Conservation (phyloP, 2,888 invertebrate genomes). For the Anarsia innoxiella region DNA sequence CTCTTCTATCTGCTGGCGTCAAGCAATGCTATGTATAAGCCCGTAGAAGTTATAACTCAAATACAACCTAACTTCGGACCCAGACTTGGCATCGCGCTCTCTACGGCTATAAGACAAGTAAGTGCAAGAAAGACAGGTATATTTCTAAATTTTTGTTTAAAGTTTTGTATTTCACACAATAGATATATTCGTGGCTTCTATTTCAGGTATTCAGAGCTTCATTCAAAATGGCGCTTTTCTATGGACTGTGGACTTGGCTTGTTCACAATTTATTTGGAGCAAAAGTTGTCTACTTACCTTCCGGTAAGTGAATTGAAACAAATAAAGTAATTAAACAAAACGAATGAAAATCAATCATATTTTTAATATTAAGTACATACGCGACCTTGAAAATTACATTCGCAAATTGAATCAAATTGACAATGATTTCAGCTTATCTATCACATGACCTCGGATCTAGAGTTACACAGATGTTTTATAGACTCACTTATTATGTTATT, state of each 20-base stretch:
- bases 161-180: too few relatives aligned
- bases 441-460: neutral
- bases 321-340: too few relatives aligned
- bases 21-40: conserved; percentile 85
- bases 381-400: too few relatives aligned
- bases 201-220: conserved; percentile 91
- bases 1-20: conserved; percentile 95
- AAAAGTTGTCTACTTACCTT: conserved; percentile 96
- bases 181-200: conserved; percentile 2
- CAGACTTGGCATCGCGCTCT: conserved; percentile 87
- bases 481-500: too few relatives aligned
- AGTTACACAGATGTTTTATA: neutral
- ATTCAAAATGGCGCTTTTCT: conserved; percentile 97
- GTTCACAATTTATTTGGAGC: conserved; percentile 96
- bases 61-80: conserved; percentile 86
- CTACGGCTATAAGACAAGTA: conserved; percentile 89
- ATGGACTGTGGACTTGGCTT: conserved; percentile 98
- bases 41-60: conserved; percentile 89
- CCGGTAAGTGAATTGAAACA: conserved; percentile 78
- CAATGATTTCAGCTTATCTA: neutral
- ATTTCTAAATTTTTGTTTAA: too few relatives aligned
- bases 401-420: too few relatives aligned
- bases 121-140: neutral
- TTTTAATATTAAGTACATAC: too few relatives aligned
- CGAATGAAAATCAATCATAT: too few relatives aligned